Base-by-base conservation (phyloP, 37 sponge, comb jelly and placozoan genomes). In the Chondrosia reniformis region DNA sequence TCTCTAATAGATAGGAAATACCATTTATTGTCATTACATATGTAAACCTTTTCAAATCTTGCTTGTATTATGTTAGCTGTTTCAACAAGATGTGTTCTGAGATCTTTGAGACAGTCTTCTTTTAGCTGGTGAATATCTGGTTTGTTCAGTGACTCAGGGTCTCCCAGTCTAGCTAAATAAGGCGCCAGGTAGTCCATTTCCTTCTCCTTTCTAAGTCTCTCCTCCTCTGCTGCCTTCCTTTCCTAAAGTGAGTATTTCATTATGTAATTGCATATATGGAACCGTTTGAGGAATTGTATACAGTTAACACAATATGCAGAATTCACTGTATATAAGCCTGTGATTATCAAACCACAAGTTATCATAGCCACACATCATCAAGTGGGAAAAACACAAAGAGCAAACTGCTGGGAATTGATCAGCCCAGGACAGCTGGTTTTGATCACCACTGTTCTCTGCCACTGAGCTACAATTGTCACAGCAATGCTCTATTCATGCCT, bases 121-220 rank as follows among this genome's bases (percentile, higher is more conserved):
- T 55, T 39, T 21, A 95, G 84, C 73, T 84, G 67, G 22, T 81
- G 67, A 46, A 76, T 81, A 52, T 87, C 55, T 9, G 79, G 74
- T 33, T 33, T 44, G 38, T 42, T 87, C 36, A 95, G 77, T 0
- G 5, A 5, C 0, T 52, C 66, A 28, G 96, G 90, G 36, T 97
- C 90, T 30, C 94, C 98, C 0, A 94, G 32, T 27, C 87, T 83
- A 37, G 93, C 98, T 45, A 94, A 80, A 64, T 89, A 97, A 21
- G 98, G 98, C 33, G 98, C 95, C 42, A 97, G 79, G 78, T 94
- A 97, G 62, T 97, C 98, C 80, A 79, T 80, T 77, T 97, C 91
- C 61, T 86, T 94, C 83, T 94, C 98, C 78, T 92, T 89, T 3
- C 95, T 76, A 22, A 89, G 75, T 21, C 89, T 61, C 87, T 94